Evolutionary conservation across 2,888 invertebrate species (phyloP), one percentile per base, ranked within the genome.

Genomic region (Lycophotia porphyrea): DNA sequence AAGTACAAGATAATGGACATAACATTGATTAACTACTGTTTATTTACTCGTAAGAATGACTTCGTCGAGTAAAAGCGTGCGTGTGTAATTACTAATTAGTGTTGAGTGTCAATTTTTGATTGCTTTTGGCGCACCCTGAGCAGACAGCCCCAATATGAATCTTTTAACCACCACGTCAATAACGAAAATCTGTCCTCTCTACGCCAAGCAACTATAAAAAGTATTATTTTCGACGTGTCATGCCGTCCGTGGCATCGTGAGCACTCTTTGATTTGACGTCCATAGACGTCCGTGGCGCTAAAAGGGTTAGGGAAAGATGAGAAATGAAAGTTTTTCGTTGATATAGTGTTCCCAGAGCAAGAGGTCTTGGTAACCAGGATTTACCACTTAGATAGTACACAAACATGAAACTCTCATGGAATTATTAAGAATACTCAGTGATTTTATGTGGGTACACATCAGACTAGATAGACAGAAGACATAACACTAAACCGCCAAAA

Each of bases 21-120:
- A 60, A 70, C 52, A 71, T 66, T 74, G 39, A 68, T 47, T 82
- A 64, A 71, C 36, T 52, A 24, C n/a, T 84, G 76, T 85, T 85
- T 84, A 61, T 84, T 82, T 82, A 81, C 77, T 65, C 2, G 21
- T 58, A 36, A n/a, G 15, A 24, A 13, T 52, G 58, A 64, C n/a
- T n/a, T n/a, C 63, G 36, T 9, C 4, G 44, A 21, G 27, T 60
- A 21, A n/a, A 15, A 21, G 21, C 21, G 39, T n/a, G 81, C 44
- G 21, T 75, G 3, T 8, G 65, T 76, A 27, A 42, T 78, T 65
- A 60, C 27, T 78, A 42, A 42, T 55, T 55, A 66, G 4, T 21
- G 7, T 52, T 8, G 27, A 27, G 52, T 36, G 21, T 31, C 2
- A 4, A 39, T 71, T n/a, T 15, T 39, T 18, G 13, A 31, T 31